Evolutionary conservation across 2,113 vertebrate genomes (phyloP), one percentile per base, ranked within the genome.

Genomic region (Rana temporaria): DNA sequence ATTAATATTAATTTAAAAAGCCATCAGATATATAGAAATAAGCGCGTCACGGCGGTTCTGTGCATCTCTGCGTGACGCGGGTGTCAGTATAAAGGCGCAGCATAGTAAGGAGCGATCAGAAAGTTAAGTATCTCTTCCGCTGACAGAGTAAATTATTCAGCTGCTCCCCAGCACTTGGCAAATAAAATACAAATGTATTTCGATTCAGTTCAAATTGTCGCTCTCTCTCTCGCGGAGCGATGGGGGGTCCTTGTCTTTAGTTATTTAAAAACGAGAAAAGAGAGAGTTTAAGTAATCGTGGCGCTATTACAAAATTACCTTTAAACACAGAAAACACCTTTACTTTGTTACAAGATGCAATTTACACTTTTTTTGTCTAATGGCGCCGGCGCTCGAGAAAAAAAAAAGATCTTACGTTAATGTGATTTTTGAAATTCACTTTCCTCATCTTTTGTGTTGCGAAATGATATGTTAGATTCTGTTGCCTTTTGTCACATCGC

Each of bases 201-300:
- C 94, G 96, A 95, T 97, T 95, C 94, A 94, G 94, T 93, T 96
- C 91, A 96, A 97, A 97, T 96, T 94, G 96, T 95, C 90, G 93
- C 95, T 95, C 88, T 94, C 92, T 63, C 32, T 30, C n/a, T 72
- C 42, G 94, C 95, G 94, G 93, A 95, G 94, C 96, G 95, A 95
- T 91, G 94, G 96, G 95, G 95, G 95, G 95, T 94, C 95, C 94
- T 82, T 92, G 95, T 95, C 96, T 95, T 93, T 86, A 91, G 95
- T 93, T 96, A 96, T 97, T 96, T 95, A 95, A 97, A 96, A 97
- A 96, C 95, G 93, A 95, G 96, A 95, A 93, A 94, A 96, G 96
- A 96, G 94, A 96, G 96, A 96, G 95, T 97, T 96, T 96, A 95
- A 92, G 95, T 97, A 97, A 98, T 96, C 95, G 95, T 92, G 94